phyloP scores from a whole-genome alignment of 2,888 invertebrate genomes.

The Hetaerina titia region DNA sequence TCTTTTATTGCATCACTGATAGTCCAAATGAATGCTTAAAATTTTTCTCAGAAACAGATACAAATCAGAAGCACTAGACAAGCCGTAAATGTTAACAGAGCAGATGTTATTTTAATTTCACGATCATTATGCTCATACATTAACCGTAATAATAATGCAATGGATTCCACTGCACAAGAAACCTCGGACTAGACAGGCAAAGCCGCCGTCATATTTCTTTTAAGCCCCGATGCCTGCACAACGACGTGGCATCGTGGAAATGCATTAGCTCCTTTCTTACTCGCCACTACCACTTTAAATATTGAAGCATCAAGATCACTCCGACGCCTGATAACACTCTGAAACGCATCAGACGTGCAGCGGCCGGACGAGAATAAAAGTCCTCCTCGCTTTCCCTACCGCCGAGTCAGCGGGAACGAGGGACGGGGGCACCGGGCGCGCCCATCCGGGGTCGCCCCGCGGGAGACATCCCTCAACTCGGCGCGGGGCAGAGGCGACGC shows the following conservation, averaged over 20 bases:
- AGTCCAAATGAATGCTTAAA: neutral
- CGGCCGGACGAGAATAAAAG: neutral
- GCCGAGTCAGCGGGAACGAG: neutral
- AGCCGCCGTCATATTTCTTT: neutral
- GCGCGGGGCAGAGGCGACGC: neutral
- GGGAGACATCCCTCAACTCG: neutral
- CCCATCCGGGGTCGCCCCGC: neutral
- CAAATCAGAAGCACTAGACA: neutral
- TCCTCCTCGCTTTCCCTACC: neutral
- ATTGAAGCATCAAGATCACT: conserved; percentile 16
- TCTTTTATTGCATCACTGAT: neutral
- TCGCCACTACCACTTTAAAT: neutral
- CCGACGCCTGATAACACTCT: neutral
- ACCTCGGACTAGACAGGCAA: neutral
- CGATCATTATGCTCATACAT: neutral
- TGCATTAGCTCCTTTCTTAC: neutral
- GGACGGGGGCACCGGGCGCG: neutral
- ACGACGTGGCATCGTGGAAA: neutral
- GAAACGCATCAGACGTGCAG: neutral
- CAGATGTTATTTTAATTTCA: neutral
- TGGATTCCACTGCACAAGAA: neutral
- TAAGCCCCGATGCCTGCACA: neutral
- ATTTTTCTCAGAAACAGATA: neutral
- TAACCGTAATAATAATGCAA: neutral
- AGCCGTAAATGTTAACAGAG: neutral